A percentile compares a stretch with the other conserved stretches of the same genome.
phyloP scores from a whole-genome alignment of 2,797 vertebrate genomes.

The Paratrypauchen microcephalus region DNA sequence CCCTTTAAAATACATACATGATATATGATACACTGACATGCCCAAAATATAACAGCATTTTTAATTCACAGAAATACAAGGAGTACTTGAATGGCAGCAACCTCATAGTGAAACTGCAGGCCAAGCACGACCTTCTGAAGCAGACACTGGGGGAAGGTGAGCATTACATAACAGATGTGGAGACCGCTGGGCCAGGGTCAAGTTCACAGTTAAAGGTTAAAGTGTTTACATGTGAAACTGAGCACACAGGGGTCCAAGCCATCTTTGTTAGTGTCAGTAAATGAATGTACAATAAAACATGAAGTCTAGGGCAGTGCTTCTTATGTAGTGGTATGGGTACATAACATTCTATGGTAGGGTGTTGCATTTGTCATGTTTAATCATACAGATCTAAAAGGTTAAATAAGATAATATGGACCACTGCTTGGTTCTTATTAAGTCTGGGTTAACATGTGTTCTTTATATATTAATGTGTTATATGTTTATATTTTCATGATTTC shows the following conservation, averaged over 20 bases:
- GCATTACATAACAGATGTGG: conserved; percentile 23
- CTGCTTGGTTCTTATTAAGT: not conserved
- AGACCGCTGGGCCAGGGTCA: not conserved
- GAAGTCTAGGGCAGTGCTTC: not conserved
- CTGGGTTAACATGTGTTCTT: too few species aligned
- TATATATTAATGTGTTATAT: not conserved
- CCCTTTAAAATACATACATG: not conserved
- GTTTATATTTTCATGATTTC: too few species aligned
- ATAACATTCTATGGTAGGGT: not conserved
- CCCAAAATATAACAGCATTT: not conserved
- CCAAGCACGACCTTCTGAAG: conserved; percentile 97
- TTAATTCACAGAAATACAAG: conserved; percentile 90
- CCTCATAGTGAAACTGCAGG: conserved; percentile 98
- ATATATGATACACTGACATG: not conserved
- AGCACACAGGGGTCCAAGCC: not conserved
- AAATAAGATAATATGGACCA: not conserved
- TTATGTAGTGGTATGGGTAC: not conserved
- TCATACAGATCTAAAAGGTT: too few species aligned
- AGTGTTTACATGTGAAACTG: conserved; percentile 1
- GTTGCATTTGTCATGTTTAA: too few species aligned
- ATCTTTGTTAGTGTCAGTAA: not conserved
- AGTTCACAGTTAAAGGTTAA: conserved; percentile 9
- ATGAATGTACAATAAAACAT: not conserved
- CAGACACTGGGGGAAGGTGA: conserved; percentile 98
- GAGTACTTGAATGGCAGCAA: conserved; percentile 98